phyloP scores from a whole-genome alignment of 2,113 vertebrate species.

The Xiphorhynchus elegans region DNA sequence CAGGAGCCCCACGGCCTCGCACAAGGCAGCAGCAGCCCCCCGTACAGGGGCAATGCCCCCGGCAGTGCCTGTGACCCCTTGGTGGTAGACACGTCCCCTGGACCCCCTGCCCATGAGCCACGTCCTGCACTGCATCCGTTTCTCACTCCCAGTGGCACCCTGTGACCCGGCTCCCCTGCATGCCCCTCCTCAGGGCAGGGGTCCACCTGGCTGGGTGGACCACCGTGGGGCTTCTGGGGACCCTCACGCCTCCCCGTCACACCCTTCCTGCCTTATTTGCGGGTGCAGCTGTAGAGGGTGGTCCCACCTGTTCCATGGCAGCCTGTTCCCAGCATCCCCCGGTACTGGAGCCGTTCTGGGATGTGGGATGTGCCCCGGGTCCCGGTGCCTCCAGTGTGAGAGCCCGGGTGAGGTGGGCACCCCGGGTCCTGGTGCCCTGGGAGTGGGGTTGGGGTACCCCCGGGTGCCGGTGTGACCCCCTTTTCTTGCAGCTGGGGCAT shows the following conservation, averaged over 20 bases:
- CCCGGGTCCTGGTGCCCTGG: fast-evolving
- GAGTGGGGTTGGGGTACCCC: fast-evolving
- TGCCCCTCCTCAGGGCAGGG: not conserved
- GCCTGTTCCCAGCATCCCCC: not conserved
- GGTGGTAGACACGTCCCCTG: fast-evolving
- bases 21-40: not conserved
- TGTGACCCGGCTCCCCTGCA: not conserved
- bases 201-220: fast-evolving
- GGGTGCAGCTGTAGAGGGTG: not conserved
- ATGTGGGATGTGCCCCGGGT: not conserved
- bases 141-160: fast-evolving
- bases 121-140: not conserved
- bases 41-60: fast-evolving
- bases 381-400: fast-evolving
- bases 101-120: fast-evolving
- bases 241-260: not conserved
- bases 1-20: not conserved
- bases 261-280: not conserved
- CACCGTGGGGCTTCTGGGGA: not conserved
- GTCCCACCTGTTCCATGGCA: fast-evolving
- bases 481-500: slow-evolving; percentile 83
- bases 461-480: not conserved
- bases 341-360: not conserved
- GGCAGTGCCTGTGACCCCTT: fast-evolving
- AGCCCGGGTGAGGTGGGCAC: fast-evolving